Base-by-base conservation (phyloP, 1,140 invertebrate genomes). In the Drosophila jambulina region DNA sequence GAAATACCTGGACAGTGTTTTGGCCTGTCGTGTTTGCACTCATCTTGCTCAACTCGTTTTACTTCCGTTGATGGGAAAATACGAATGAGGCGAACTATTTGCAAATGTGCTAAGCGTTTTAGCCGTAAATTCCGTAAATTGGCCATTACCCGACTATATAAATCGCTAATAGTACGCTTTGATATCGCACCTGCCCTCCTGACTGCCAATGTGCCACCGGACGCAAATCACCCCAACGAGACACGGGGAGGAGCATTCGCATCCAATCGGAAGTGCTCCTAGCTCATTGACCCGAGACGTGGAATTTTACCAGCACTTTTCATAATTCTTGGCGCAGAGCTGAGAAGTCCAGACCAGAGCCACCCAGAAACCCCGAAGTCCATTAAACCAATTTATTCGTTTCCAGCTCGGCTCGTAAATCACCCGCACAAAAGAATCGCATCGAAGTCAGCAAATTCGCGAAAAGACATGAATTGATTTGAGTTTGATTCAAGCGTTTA, bases 31-130 rank as follows among this genome's bases (percentile, higher is more conserved):
- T 56, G 54, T 56, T 29, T 34, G 32, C 21, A 51, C 40, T 67
- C 56, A 58, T 48, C 21, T 63, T 71, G n/a, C 15, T 51, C 49
- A 62, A 51, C 68, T 68, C 29, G 51, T 38, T 25, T 75, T 13
- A 84, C 80, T 80, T 88, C 84, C 85, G 78, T 65, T 75, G 62
- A 60, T 80, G 78, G 68, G 64, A 80, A 84, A 77, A 70, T 53
- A 27, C 61, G 43, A 57, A 49, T 53, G 29, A 38, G 42, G 29
- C 49, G 25, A 80, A 81, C 78, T 84, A 69, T 78, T 88, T 85
- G 70, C 21, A 42, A 67, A 90, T 75, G 80, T 75, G 62, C 64
- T 67, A 32, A 68, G 63, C 78, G 81, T 82, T 72, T 81, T 23
- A 51, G 78, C 68, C 75, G 75, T 79, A 74, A 90, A 88, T 62